Percentiles rank a stretch among this genome's conserved stretches.
phyloP scores from a whole-genome alignment of 2,888 invertebrate genomes.

The Phyllotreta striolata region DNA sequence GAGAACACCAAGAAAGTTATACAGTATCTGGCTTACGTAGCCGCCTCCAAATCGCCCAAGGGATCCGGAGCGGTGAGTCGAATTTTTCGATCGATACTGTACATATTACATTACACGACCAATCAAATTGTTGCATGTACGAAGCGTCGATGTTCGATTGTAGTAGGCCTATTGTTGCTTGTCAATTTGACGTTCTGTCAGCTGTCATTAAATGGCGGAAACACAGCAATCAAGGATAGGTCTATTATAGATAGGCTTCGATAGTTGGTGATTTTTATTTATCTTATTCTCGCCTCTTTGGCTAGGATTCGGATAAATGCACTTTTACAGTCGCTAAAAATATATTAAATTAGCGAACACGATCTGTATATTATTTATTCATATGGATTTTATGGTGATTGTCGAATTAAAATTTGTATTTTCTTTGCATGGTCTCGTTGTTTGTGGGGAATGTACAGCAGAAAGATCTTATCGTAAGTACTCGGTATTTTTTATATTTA shows the following conservation, averaged over 20 bases:
- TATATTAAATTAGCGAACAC: too few relatives aligned
- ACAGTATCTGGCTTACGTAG: constrained; percentile 99
- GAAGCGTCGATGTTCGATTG: too few relatives aligned
- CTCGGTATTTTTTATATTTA: constrained; percentile 44
- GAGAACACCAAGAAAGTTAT: constrained; percentile 99
- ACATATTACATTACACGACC: neutral
- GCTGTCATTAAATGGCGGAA: too few relatives aligned
- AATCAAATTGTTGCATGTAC: constrained; percentile 28
- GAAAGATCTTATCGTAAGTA: constrained; percentile 63
- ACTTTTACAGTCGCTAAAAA: too few relatives aligned
- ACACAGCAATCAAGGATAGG: too few relatives aligned
- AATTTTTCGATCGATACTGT: neutral
- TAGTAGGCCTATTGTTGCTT: too few relatives aligned
- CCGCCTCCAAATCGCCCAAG: constrained; percentile 96
- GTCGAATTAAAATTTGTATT: constrained; percentile 51
- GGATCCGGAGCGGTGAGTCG: constrained; percentile 83
- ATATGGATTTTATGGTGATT: constrained; percentile 38
- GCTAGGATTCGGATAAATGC: too few relatives aligned
- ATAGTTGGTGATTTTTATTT: too few relatives aligned
- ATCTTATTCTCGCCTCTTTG: too few relatives aligned
- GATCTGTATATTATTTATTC: too few relatives aligned
- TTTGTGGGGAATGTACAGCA: constrained; percentile 55
- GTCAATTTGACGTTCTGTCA: too few relatives aligned
- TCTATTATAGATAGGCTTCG: too few relatives aligned
- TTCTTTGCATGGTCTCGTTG: constrained; percentile 58